Evolutionary conservation across 2,113 vertebrate species (phyloP).

Genomic region (Corvus cornix): DNA sequence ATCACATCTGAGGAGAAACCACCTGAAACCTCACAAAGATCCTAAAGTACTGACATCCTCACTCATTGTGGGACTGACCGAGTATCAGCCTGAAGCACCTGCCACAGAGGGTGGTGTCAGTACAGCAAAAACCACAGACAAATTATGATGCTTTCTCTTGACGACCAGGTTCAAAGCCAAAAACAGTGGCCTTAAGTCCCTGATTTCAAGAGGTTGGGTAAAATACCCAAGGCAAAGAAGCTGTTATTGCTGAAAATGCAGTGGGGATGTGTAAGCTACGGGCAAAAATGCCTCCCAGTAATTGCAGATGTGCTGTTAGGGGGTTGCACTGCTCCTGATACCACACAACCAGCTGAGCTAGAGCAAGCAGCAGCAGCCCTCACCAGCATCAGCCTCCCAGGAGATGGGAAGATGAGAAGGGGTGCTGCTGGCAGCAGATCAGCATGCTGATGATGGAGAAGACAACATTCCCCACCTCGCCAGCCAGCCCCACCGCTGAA

Average conservation of each 20-base stretch:
- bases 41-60: not conserved
- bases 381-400: not conserved
- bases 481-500: fast-evolving
- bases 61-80: fast-evolving
- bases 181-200: not conserved
- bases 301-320: not conserved
- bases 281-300: not conserved
- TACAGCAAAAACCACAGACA: not conserved
- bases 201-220: not conserved
- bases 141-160: not conserved
- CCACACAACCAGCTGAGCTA: not conserved
- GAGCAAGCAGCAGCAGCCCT: not conserved
- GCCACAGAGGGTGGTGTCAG: not conserved
- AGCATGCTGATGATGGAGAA: not conserved
- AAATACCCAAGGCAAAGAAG: not conserved
- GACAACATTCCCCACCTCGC: not conserved
- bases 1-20: not conserved
- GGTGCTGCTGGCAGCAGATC: not conserved
- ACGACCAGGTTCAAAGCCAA: not conserved
- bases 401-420: not conserved
- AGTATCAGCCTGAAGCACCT: fast-evolving
- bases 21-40: not conserved
- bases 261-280: not conserved
- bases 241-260: not conserved
- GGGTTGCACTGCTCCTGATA: not conserved